phyloP scores from a whole-genome alignment of 2,888 invertebrate species.

The Ernsta delagoae region DNA sequence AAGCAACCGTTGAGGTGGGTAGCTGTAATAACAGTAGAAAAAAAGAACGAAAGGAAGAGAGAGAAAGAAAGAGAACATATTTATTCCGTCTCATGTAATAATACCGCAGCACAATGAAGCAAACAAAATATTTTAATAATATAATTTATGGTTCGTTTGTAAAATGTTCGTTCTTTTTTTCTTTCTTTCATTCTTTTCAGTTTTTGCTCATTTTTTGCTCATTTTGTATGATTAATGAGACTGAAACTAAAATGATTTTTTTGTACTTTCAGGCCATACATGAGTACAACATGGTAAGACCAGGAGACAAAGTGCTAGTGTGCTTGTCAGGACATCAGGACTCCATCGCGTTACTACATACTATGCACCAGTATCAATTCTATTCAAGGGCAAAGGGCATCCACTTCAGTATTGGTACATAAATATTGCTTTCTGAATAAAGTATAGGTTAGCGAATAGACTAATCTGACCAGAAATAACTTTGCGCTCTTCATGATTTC shows the following conservation, averaged over 20 bases:
- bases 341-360: constrained; percentile 93
- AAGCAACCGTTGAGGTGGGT: constrained; percentile 89
- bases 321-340: constrained; percentile 94
- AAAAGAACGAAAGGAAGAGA: no score
- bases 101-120: no score
- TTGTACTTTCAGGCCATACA: constrained; percentile 86
- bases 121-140: no score
- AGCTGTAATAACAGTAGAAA: no score
- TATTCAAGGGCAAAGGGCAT: constrained; percentile 90
- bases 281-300: constrained; percentile 92
- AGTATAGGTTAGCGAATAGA: no score
- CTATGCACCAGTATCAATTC: constrained; percentile 93
- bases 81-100: no score
- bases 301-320: constrained; percentile 92
- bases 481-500: constrained; percentile 18
- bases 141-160: no score
- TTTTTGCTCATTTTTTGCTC: not conserved
- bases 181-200: not conserved
- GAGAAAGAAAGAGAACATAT: no score
- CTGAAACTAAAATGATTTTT: not conserved
- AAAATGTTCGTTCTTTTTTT: not conserved
- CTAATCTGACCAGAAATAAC: no score
- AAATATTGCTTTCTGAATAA: no score
- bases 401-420: constrained; percentile 86
- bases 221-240: not conserved